These are phyloP conservation scores for Orchestes rusci DNA, from an alignment of 2,888 invertebrate species.

Conservation along the genomic window DNA sequence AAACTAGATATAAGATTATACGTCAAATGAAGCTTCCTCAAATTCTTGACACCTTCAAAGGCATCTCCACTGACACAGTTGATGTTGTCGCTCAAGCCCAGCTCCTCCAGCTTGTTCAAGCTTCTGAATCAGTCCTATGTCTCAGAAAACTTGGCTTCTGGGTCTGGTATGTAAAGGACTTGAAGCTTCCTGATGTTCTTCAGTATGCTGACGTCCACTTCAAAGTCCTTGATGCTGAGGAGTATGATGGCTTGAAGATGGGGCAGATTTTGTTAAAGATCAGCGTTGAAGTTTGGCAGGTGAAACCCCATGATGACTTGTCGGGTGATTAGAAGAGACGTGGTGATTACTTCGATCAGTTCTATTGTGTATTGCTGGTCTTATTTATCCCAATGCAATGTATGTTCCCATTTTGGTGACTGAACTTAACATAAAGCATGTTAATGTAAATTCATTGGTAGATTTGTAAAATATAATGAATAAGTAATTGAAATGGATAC, in stretches of 20 bases:
- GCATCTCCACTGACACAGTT: constrained; percentile 16
- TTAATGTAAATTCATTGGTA: no score
- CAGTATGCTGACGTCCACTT: constrained; percentile 7
- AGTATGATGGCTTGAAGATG: constrained; percentile 10
- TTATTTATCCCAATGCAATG: no score
- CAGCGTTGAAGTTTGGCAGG: constrained; percentile 9
- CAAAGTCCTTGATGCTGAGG: constrained; percentile 11
- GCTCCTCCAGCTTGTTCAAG: constrained; percentile 10
- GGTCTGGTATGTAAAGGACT: constrained; percentile 5
- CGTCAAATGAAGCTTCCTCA: constrained; percentile 16
- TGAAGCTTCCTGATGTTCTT: constrained; percentile 12
- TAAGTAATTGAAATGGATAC: no score
- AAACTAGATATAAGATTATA: constrained; percentile 20
- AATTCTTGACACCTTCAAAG: constrained; percentile 9
- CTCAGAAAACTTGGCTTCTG: constrained; percentile 16
- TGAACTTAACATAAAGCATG: no score
- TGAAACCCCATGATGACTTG: constrained; percentile 9
- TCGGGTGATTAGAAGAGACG: constrained; percentile 4
- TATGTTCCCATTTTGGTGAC: no score
- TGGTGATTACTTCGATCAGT: constrained; percentile 12
- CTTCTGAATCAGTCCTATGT: constrained; percentile 19
- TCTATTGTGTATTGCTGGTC: no score
- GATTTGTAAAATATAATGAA: no score
- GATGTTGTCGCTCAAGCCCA: constrained; percentile 10
- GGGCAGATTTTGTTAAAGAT: constrained; percentile 11